Conservation (phyloP, 2,797 vertebrate species). For the Pagetopsis macropterus region DNA sequence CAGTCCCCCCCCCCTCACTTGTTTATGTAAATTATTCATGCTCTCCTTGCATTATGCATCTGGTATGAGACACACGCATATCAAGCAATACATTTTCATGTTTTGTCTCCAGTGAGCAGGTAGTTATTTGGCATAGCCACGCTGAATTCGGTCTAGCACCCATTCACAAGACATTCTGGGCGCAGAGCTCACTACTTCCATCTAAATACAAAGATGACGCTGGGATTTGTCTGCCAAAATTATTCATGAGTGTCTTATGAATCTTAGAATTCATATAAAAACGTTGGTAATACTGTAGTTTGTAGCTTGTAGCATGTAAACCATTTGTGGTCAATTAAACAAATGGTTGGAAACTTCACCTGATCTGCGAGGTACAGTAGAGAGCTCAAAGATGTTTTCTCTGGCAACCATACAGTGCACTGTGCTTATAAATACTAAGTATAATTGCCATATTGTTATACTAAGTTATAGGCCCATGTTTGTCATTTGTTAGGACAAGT, state of each 20-base stretch:
- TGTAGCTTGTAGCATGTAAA: conserved; percentile 1
- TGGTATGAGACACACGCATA: conserved; percentile 71
- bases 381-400: neutral
- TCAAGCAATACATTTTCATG: conserved; percentile 75
- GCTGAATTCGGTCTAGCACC: conserved; percentile 36
- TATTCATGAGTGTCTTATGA: conserved; percentile 14
- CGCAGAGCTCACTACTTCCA: conserved; percentile 32
- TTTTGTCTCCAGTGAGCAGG: conserved; percentile 77
- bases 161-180: conserved; percentile 56
- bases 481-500: neutral
- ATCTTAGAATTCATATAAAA: conserved; percentile 38
- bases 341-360: conserved; percentile 3
- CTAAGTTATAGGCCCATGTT: neutral
- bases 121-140: conserved; percentile 71
- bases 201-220: conserved; percentile 56
- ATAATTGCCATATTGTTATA: neutral
- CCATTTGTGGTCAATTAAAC: neutral
- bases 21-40: conserved; percentile 83
- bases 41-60: conserved; percentile 80
- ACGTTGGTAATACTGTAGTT: neutral
- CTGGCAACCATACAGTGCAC: neutral
- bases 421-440: neutral
- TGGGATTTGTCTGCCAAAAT: conserved; percentile 54
- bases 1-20: conserved; percentile 75
- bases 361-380: neutral